These are phyloP conservation scores for Trissolcus japonicus DNA, from an alignment of 2,888 invertebrate genomes.

Conservation along the genomic window DNA sequence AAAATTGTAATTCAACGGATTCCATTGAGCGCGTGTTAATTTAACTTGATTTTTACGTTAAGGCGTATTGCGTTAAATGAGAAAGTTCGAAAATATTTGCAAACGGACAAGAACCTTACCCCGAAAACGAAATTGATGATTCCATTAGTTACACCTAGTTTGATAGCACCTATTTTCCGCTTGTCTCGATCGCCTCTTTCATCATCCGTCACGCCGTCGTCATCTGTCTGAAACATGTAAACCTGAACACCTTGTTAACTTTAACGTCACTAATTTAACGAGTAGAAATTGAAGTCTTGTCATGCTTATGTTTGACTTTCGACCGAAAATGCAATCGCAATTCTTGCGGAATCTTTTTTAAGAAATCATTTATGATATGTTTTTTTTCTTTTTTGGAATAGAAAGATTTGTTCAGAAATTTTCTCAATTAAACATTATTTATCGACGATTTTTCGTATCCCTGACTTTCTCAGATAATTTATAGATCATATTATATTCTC, in stretches of 20 bases:
- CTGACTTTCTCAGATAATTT: too few relatives aligned
- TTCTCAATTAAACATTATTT: too few relatives aligned
- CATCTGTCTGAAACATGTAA: slow-evolving; percentile 68
- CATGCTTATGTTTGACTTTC: slow-evolving; percentile 4
- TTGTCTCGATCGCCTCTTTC: slow-evolving; percentile 82
- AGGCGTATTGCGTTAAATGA: not conserved
- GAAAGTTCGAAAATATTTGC: not conserved
- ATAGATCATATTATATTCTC: too few relatives aligned
- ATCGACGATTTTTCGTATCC: too few relatives aligned
- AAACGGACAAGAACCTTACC: slow-evolving; percentile 78
- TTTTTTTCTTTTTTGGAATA: too few relatives aligned
- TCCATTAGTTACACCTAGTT: slow-evolving; percentile 87
- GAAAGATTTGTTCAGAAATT: too few relatives aligned
- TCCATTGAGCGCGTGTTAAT: too few relatives aligned
- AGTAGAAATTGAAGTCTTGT: slow-evolving; percentile 17
- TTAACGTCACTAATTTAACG: slow-evolving; percentile 12
- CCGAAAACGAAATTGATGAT: slow-evolving; percentile 89
- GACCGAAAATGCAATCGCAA: not conserved
- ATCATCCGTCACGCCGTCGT: slow-evolving; percentile 78
- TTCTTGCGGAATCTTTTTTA: too few relatives aligned
- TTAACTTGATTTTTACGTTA: not conserved
- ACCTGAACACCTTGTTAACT: slow-evolving; percentile 63
- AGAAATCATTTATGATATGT: too few relatives aligned
- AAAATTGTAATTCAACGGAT: too few relatives aligned
- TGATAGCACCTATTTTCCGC: slow-evolving; percentile 84